Percentiles rank a stretch among this genome's conserved stretches.
These are phyloP conservation scores for Thermophis baileyi DNA, from an alignment of 2,113 vertebrate genomes.

Conservation along the genomic window DNA sequence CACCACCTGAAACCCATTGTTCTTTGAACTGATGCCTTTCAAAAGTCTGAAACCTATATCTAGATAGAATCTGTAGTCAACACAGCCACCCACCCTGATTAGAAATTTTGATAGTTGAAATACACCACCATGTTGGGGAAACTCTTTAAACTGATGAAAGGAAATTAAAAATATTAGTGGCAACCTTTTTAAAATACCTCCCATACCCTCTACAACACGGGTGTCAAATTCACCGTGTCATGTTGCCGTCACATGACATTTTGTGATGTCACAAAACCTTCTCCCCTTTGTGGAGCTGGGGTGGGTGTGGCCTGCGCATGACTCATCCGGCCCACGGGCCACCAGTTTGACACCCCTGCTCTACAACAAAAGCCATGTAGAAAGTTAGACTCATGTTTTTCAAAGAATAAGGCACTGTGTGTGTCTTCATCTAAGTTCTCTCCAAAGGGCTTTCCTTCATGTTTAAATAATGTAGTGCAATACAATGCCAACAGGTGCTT, in stretches of 20 bases:
- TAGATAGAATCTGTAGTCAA: not conserved
- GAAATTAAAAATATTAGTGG: not conserved
- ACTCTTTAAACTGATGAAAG: not conserved
- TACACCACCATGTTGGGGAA: not conserved
- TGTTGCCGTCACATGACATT: no score
- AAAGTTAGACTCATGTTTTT: conserved; percentile 47
- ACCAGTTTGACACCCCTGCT: no score
- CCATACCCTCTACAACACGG: not conserved
- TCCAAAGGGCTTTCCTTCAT: conserved; percentile 66
- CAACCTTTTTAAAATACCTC: not conserved
- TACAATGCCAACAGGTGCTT: conserved; percentile 56
- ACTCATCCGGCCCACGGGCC: no score
- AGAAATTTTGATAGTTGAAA: not conserved
- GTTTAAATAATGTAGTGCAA: conserved; percentile 77
- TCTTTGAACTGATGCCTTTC: not conserved
- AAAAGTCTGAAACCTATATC: not conserved
- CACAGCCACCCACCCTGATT: not conserved
- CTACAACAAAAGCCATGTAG: not conserved
- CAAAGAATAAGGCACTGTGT: conserved; percentile 34
- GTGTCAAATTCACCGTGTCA: no score
- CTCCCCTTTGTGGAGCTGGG: no score
- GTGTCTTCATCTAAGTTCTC: conserved; percentile 49
- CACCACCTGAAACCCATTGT: not conserved
- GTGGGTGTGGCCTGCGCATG: no score
- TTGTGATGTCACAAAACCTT: no score